Evolutionary conservation across 1,140 invertebrate genomes (phyloP), one percentile per base, ranked within the genome.

Genomic region (Gryon sp.): DNA sequence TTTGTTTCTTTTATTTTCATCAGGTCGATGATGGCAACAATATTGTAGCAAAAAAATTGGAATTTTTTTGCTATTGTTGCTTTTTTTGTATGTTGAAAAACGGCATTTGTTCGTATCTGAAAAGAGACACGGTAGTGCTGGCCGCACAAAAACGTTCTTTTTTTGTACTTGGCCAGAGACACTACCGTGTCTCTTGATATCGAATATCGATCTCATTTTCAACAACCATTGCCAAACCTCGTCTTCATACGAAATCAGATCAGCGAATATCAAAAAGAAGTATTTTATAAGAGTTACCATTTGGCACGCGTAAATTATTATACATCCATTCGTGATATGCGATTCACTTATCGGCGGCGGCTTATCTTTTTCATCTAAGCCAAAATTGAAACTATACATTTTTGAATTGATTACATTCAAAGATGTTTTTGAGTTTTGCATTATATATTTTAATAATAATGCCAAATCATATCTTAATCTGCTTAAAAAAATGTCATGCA

Each of bases 261-360:
- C 75, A 20, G 75, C 79, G 36, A 85, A 59, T 14, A 80, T 60
- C 12, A 83, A 69, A 7, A 73, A 52, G 8, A 84, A 77, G 80
- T 81, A 79, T 36, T 66, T 78, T n/a, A 80, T 45, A n/a, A 84
- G 74, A 36, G 32, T 60, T 14, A 75, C 34, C 76, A 82, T 84
- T 70, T 84, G 74, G 26, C 80, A 59, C 4, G 80, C 72, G 40
- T 80, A 83, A 12, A 74, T 55, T 32, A 53, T 76, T 32, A 83
- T 63, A 16, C 43, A 28, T 11, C 46, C 52, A 36, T 73, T 38
- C 65, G 78, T 72, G 16, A 83, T 20, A 55, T 76, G 57, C 4
- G 34, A 28, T 28, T 53, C n/a, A 45, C 28, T 34, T 26, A 83
- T 43, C 14, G 32, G 32, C 38, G 76, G 22, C 4, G 81, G 82